Base-by-base conservation (phyloP, 2,888 invertebrate species). In the Folsomia manolachei region DNA sequence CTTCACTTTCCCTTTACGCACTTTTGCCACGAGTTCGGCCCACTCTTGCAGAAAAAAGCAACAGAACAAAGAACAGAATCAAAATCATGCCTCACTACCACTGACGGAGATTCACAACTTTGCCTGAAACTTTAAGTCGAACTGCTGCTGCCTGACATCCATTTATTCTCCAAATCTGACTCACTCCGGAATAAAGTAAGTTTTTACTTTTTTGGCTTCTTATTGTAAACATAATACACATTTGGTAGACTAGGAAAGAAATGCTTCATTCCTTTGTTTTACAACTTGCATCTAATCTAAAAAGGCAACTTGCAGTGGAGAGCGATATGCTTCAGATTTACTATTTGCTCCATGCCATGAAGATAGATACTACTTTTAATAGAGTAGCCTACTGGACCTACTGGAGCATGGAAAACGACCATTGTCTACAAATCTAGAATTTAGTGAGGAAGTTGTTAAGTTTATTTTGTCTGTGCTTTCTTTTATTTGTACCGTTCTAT, bases 91-190 rank as follows among this genome's bases (percentile, higher is more conserved):
- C 56, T 56, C 56, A 56, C 39, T 39, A 39, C n/a, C n/a, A n/a
- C n/a, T n/a, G n/a, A n/a, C n/a, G n/a, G n/a, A n/a, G n/a, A n/a
- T n/a, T n/a, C n/a, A 39, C 4, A 39, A 39, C 39, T 39, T 39
- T 39, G 39, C 7, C 39, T 39, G n/a, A n/a, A n/a, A n/a, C n/a
- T n/a, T n/a, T n/a, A n/a, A n/a, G n/a, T n/a, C n/a, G n/a, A 51
- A 18, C 18, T 51, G 51, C 18, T 51, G 51, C 51, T 51, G 9
- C 18, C 51, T 51, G 9, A n/a, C 60, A 60, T 4, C 23, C 23
- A 62, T 62, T 64, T 64, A 64, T 27, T 64, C 27, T 26, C 26
- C 27, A 64, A 27, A 27, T 27, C 64, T 27, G 64, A 64, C 9
- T 64, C 64, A 64, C 27, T 2, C 63, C 14, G 21, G 21, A 60